phyloP scores from a whole-genome alignment of 2,113 vertebrate genomes.

The Tamias sibiricus region DNA sequence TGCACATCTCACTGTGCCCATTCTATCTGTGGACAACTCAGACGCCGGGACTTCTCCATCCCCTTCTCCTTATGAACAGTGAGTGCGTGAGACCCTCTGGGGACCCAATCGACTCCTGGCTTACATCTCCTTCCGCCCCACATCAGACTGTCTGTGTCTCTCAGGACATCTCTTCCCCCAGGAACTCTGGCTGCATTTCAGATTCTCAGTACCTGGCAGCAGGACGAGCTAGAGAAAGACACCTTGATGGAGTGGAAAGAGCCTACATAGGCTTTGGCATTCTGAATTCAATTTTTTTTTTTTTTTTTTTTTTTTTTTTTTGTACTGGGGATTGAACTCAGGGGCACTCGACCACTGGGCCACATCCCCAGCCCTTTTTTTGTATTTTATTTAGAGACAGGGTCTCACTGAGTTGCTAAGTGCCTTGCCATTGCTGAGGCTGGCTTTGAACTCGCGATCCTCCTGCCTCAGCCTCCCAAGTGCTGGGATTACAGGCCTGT shows the following conservation, averaged over 20 bases:
- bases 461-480: too few relatives aligned
- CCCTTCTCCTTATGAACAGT: background rate
- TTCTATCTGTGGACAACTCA: background rate
- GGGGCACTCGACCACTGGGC: too few relatives aligned
- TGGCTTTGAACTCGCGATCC: too few relatives aligned
- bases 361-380: too few relatives aligned
- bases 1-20: background rate
- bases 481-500: too few relatives aligned
- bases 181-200: background rate
- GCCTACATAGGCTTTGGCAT: background rate
- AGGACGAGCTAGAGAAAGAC: background rate
- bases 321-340: too few relatives aligned
- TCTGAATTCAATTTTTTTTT: background rate
- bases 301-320: too few relatives aligned
- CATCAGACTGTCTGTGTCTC: background rate
- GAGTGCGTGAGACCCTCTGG: background rate
- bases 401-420: too few relatives aligned
- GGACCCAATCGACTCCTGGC: background rate
- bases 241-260: background rate
- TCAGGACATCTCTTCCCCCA: background rate
- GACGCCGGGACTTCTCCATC: background rate
- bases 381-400: too few relatives aligned
- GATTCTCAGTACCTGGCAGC: background rate
- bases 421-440: too few relatives aligned
- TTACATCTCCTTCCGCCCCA: background rate